Evolutionary conservation across 2,797 vertebrate species (phyloP).

Genomic region (Siniperca obscura): DNA sequence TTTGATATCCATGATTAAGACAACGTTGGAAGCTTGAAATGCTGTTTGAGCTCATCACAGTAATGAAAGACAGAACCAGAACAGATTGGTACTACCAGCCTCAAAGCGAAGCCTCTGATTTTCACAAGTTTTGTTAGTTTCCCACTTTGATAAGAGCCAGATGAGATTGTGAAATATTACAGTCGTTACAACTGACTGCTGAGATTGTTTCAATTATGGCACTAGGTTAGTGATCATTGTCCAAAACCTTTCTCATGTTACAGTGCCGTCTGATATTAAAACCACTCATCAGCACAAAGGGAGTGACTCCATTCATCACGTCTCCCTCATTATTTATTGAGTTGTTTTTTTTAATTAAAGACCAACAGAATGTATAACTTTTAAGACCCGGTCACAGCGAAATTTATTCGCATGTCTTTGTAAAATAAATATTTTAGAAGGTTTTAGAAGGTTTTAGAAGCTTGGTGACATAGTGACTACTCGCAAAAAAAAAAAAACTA

Average conservation of each 20-base stretch:
- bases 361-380: neutral
- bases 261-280: slow-evolving; percentile 26
- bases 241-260: slow-evolving; percentile 24
- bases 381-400: neutral
- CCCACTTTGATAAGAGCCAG: slow-evolving; percentile 45
- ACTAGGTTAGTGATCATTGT: slow-evolving; percentile 4
- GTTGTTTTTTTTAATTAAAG: neutral
- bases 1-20: slow-evolving; percentile 31
- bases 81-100: slow-evolving; percentile 32
- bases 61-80: slow-evolving; percentile 43
- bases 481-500: neutral
- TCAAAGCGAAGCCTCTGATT: slow-evolving; percentile 7
- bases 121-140: slow-evolving; percentile 31
- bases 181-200: neutral
- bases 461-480: neutral
- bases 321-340: neutral
- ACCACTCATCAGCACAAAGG: slow-evolving; percentile 21
- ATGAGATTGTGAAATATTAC: slow-evolving; percentile 38
- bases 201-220: slow-evolving; percentile 25
- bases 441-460: neutral
- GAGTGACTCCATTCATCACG: slow-evolving; percentile 6
- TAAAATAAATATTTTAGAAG: neutral
- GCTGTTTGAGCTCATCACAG: slow-evolving; percentile 26
- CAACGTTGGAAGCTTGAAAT: neutral
- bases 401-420: neutral